Base-by-base conservation (phyloP, 2,797 vertebrate species). In the Fratercula arctica region DNA sequence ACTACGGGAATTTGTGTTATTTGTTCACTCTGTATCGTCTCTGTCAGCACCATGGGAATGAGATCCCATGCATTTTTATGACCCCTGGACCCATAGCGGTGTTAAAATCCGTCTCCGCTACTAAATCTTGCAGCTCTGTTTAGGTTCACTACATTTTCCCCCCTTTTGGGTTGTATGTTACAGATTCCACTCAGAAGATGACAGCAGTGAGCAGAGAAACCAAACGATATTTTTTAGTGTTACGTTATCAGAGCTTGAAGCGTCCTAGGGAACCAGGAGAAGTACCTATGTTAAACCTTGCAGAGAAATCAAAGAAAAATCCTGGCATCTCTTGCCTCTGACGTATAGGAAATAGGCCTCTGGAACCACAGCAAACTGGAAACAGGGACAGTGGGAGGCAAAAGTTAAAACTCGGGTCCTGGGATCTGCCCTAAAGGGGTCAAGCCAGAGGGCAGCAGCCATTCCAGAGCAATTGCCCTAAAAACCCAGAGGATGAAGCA, bases 311-410 rank as follows among this genome's bases (percentile, higher is more conserved):
- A 33, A 26, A 66, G 60, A 29, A 11, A 66, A 53, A 21, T 45
- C 51, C 31, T 9, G 6, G 25, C 84, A 11, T 13, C 31, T 48
- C 46, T 61, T 51, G 31, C 46, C 68, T 66, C n/a, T 64, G 75
- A 7, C 0, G 2, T 9, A 2, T 10, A n/a, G 51, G 53, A 45
- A 69, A 37, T 15, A 39, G 0, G 13, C 25, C 11, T 60, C 60
- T 13, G 21, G 13, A 16, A 43, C 43, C 61, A 7, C 53, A 41
- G 46, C 3, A 3, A 26, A 9, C 26, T 50, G 67, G 53, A 23
- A 80, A 15, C 17, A 19, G 70, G 61, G 23, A 19, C 2, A 14
- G 14, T 1, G 18, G 21, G 43, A 54, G 48, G 67, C 26, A 48
- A 87, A 69, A 13, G 59, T 67, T 51, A 24, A 13, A 80, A 3